Percentiles rank a stretch among this genome's conserved stretches.
phyloP scores from a whole-genome alignment of 2,797 vertebrate species.

The Sparidentex hasta region DNA sequence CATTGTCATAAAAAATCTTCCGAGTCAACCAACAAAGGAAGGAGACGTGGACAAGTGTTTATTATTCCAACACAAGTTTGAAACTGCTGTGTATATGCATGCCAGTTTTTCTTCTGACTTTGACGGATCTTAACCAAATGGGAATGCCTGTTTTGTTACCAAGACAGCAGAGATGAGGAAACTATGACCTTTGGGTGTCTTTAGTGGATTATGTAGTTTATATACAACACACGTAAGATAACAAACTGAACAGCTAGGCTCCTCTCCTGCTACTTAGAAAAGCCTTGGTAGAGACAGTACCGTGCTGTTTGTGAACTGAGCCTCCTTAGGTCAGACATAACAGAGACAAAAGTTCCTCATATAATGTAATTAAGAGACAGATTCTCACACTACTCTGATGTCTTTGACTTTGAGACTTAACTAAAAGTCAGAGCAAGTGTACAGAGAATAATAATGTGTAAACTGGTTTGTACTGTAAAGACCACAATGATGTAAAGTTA shows the following conservation, averaged over 20 bases:
- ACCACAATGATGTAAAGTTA: background rate
- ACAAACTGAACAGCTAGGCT: background rate
- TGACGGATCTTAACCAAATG: background rate
- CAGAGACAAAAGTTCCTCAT: background rate
- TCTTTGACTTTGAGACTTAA: background rate
- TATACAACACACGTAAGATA: background rate
- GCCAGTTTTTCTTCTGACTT: background rate
- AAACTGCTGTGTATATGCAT: background rate
- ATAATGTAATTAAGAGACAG: background rate
- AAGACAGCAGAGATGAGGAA: conserved; percentile 1
- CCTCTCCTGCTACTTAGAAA: background rate
- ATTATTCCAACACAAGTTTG: background rate
- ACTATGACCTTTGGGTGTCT: background rate
- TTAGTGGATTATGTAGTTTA: background rate
- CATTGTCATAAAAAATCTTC: background rate
- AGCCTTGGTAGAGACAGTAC: background rate
- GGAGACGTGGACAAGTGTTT: background rate
- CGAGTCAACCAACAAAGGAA: background rate
- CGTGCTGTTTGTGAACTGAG: background rate
- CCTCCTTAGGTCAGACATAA: background rate
- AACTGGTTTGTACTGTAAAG: background rate
- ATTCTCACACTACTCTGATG: background rate
- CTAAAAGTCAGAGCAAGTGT: background rate
- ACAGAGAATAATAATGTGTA: background rate
- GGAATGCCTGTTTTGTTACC: background rate